These are phyloP conservation scores for Aphelocoma californica DNA, from an alignment of 2,797 vertebrate genomes.

Conservation along the genomic window DNA sequence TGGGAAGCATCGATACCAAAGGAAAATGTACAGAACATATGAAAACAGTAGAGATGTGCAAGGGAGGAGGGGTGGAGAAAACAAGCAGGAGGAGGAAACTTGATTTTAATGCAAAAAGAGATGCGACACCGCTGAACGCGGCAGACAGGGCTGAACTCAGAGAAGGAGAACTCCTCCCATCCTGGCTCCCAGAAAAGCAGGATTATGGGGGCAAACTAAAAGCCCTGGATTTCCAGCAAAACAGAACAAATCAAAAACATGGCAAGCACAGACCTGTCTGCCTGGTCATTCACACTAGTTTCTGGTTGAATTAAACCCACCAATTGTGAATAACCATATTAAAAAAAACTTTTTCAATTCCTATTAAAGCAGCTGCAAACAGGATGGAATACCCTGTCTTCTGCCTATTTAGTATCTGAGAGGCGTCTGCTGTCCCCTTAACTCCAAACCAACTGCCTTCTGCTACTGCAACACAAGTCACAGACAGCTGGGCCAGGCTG, in stretches of 20 bases:
- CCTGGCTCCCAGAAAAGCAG: not conserved
- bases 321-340: not conserved
- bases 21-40: not conserved
- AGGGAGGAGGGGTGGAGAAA: not conserved
- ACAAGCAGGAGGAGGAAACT: slow-evolving; percentile 14
- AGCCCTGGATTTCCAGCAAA: not conserved
- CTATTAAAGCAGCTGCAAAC: not conserved
- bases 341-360: not conserved
- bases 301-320: not conserved
- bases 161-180: not conserved
- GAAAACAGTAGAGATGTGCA: not conserved
- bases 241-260: not conserved
- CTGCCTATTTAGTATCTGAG: not conserved
- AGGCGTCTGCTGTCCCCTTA: not conserved
- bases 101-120: not conserved
- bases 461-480: not conserved
- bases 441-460: not conserved
- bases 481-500: not conserved
- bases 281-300: not conserved
- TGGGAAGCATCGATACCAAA: not conserved
- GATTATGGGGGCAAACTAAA: not conserved
- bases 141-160: not conserved
- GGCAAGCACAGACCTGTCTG: not conserved
- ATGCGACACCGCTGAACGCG: not conserved
- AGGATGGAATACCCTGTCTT: slow-evolving; percentile 19